Percentiles rank a stretch among this genome's conserved stretches.
Conservation (phyloP, 2,888 invertebrate genomes). For the Gonocerus acuteangulatus region DNA sequence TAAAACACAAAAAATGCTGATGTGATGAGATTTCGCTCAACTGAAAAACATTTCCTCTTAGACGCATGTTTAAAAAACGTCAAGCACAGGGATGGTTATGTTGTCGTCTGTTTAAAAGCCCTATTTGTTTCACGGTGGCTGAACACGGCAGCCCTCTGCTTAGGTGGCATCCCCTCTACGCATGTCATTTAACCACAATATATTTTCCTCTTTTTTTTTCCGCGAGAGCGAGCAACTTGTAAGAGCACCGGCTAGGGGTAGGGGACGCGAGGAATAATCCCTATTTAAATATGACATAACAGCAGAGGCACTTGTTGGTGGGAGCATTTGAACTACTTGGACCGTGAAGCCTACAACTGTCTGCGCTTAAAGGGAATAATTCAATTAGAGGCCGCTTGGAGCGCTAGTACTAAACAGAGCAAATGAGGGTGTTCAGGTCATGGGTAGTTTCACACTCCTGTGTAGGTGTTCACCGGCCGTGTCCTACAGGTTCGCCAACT, state of each 20-base stretch:
- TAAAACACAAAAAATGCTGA: too few relatives aligned
- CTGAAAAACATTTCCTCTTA: too few relatives aligned
- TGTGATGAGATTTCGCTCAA: too few relatives aligned
- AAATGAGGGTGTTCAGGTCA: neutral
- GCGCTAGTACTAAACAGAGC: neutral
- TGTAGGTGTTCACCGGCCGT: too few relatives aligned
- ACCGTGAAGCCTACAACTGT: neutral
- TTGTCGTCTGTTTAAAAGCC: too few relatives aligned
- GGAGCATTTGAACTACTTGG: neutral
- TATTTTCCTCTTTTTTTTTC: neutral
- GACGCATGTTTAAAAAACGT: too few relatives aligned
- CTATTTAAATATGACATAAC: neutral
- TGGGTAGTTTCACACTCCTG: neutral
- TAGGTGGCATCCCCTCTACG: neutral
- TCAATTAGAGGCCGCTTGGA: neutral
- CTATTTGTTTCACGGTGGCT: too few relatives aligned
- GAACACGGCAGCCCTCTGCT: too few relatives aligned
- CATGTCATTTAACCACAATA: neutral
- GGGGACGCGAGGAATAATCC: too few relatives aligned
- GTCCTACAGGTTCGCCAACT: too few relatives aligned
- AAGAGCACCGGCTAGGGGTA: neutral
- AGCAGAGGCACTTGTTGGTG: neutral
- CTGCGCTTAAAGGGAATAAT: neutral
- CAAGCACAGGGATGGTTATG: too few relatives aligned
- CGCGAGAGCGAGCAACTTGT: neutral